Base-by-base conservation (phyloP, 2,888 invertebrate species). In the Lottia scabra region DNA sequence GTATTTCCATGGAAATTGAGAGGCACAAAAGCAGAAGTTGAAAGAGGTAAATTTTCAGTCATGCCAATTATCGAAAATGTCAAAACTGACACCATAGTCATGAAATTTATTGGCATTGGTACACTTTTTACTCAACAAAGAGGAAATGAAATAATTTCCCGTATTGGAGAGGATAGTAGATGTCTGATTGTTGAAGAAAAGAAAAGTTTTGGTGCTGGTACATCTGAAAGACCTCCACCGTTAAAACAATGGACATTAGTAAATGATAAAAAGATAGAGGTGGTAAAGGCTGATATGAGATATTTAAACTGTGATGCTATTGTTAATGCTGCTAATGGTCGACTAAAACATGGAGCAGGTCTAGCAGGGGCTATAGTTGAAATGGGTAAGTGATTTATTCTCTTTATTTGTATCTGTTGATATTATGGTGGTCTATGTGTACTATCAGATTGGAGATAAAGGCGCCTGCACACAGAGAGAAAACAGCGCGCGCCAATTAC, bases 251-350 rank as follows among this genome's bases (percentile, higher is more conserved):
- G 56, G 56, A 56, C 19, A 23, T 10, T 56, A 56, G 12, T 5
- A n/a, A 56, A 72, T 63, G 70, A 71, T 23, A 69, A 68, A 15
- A 70, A 74, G 15, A 65, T 81, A 30, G 71, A 75, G 26, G 74
- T 81, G 10, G 66, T 78, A 16, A 69, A 76, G 30, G 81, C 81
- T 3, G 80, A 83, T 73, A 80, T 84, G 8, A 80, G 79, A 15
- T 68, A 75, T 27, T 64, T 79, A 38, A 70, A 71, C 0, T 80
- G 78, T 30, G 84, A 84, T 73, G 84, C 74, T 12, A 74, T 85
- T n/a, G 82, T 84, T 8, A 85, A 82, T 77, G 81, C 83, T 23
- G 84, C 83, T 30, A 82, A 84, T 75, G 72, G 71, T 56, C 77
- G 75, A 30, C 68, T 85, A n/a, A 72, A 79, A 44, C 84, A 85